Conservation (phyloP, 2,888 invertebrate species). For the Drosophila percnosoma region DNA sequence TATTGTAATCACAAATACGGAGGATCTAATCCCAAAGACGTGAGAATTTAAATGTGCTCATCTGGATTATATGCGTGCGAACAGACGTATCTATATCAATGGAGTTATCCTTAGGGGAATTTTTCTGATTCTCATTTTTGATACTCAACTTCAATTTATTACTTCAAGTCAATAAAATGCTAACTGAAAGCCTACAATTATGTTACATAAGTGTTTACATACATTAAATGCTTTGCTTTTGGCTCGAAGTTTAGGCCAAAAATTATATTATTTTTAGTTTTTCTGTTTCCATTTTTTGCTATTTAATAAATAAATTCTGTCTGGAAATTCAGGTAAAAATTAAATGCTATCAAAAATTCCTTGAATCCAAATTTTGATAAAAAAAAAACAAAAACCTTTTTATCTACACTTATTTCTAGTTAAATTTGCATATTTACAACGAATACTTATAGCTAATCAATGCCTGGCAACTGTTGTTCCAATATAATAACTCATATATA, state of each 20-base stretch:
- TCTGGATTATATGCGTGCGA: not conserved
- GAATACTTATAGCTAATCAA: not conserved
- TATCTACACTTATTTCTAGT: not conserved
- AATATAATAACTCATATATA: not conserved
- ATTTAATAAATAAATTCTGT: not conserved
- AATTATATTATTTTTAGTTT: too few species aligned
- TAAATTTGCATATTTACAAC: not conserved
- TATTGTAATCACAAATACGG: conserved; percentile 9
- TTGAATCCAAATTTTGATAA: not conserved
- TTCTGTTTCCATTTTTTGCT: not conserved
- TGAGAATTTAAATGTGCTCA: not conserved
- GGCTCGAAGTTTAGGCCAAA: too few species aligned
- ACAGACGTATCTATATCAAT: not conserved
- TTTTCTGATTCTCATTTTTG: not conserved
- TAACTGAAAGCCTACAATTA: not conserved
- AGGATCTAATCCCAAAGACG: conserved; percentile 3
- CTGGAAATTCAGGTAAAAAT: not conserved
- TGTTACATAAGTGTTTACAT: too few species aligned
- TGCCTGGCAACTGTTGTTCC: conserved; percentile 4
- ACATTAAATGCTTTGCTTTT: too few species aligned
- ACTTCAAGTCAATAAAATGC: not conserved
- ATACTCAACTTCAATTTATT: not conserved
- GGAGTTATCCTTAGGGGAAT: not conserved
- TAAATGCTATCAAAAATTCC: too few species aligned
- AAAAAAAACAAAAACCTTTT: not conserved